phyloP scores from a whole-genome alignment of 2,113 vertebrate genomes.

The Halcyon malimbica region DNA sequence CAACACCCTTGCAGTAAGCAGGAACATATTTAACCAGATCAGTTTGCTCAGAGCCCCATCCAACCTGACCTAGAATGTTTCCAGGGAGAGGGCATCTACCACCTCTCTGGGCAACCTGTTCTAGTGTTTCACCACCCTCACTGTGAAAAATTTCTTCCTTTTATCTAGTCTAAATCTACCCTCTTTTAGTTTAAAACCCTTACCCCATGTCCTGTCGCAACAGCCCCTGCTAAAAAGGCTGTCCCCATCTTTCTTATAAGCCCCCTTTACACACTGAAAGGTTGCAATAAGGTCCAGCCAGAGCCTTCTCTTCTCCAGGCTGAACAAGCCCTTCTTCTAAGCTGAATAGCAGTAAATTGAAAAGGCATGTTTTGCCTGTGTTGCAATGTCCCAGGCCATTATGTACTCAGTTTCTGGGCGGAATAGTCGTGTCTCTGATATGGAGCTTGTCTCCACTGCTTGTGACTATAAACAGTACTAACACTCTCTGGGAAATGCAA shows the following conservation, averaged over 20 bases:
- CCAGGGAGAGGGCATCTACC: not conserved
- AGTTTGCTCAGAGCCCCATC: not conserved
- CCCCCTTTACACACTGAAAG: not conserved
- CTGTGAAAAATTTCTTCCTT: not conserved
- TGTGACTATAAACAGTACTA: not conserved
- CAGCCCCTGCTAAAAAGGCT: not conserved
- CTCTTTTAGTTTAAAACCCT: not conserved
- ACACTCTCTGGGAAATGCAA: not conserved
- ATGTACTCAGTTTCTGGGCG: not conserved
- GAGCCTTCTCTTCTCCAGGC: not conserved
- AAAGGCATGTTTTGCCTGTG: not conserved
- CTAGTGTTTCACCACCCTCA: not conserved
- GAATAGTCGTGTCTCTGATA: not conserved
- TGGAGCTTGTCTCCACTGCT: not conserved
- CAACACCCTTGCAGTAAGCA: not conserved
- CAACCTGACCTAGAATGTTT: not conserved
- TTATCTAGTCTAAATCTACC: not conserved
- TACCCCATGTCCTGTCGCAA: not conserved
- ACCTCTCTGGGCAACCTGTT: not conserved
- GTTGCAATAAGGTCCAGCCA: not conserved
- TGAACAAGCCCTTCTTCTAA: not conserved
- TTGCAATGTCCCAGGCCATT: not conserved
- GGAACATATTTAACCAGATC: not conserved
- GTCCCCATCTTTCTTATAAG: not conserved
- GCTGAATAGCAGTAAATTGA: not conserved